These are phyloP conservation scores for Thalpophila matura DNA, from an alignment of 2,888 invertebrate species.

Conservation along the genomic window DNA sequence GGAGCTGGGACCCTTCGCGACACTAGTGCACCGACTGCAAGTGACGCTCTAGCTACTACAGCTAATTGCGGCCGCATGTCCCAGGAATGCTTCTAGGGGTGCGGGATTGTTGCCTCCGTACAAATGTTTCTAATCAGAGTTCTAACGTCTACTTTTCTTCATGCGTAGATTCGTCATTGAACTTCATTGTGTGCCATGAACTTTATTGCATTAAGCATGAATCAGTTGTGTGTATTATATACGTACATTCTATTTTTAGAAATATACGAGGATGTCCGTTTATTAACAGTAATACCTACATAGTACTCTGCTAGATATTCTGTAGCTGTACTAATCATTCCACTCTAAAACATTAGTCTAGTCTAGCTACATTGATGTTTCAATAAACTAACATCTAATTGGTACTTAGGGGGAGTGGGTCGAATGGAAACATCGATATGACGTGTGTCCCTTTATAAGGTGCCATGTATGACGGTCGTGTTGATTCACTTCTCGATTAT, in stretches of 20 bases:
- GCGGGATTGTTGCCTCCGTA: not conserved
- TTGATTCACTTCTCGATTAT: slow-evolving; percentile 19
- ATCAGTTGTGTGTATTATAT: too few species aligned
- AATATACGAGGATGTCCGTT: slow-evolving; percentile 1
- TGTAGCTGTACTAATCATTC: not conserved
- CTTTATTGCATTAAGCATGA: too few species aligned
- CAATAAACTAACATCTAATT: slow-evolving; percentile 13
- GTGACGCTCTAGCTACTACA: slow-evolving; percentile 27
- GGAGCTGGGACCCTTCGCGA: slow-evolving; percentile 45
- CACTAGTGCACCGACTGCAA: slow-evolving; percentile 40
- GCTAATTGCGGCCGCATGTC: slow-evolving; percentile 43
- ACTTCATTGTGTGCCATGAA: too few species aligned
- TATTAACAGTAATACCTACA: too few species aligned
- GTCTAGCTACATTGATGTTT: slow-evolving; percentile 6
- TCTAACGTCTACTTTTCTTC: not conserved
- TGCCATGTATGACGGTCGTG: slow-evolving; percentile 13
- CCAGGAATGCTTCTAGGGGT: slow-evolving; percentile 24
- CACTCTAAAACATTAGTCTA: not conserved
- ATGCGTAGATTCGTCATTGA: not conserved
- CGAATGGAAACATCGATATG: slow-evolving; percentile 37
- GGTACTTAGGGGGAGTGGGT: not conserved
- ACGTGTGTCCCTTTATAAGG: slow-evolving; percentile 25
- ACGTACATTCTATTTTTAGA: slow-evolving; percentile 9
- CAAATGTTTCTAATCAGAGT: not conserved
- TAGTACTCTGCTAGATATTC: too few species aligned